Evolutionary conservation across 2,888 invertebrate species (phyloP), one percentile per base, ranked within the genome.

Genomic region (Drosophila affinis): DNA sequence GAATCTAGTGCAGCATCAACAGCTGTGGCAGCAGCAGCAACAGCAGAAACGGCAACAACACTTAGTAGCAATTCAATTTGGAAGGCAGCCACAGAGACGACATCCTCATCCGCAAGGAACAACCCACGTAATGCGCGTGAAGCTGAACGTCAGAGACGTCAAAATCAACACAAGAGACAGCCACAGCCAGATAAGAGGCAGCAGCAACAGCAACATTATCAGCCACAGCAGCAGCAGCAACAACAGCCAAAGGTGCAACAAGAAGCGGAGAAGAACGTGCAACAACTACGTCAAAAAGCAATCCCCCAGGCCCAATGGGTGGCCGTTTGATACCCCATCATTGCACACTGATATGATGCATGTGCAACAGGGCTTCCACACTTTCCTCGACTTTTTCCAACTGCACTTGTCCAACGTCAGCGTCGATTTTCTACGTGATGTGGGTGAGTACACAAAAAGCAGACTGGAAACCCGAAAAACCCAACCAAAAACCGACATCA

Each of bases 341-440:
- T 68, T 91, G 55, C 86, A 89, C 72, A 70, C 62, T 55, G 79
- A 91, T 65, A 87, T 75, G 85, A 87, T 89, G 87, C 88, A 90
- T 65, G 87, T 92, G 84, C 90, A 91, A 83, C 89, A 89, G 76
- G 91, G 91, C 46, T 92, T 92, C 63, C 77, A 87, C 53, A 77
- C 89, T 75, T 92, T 92, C 77, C 78, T 91, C 61, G 90, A 92
- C 51, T 91, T 91, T 76, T 92, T 92, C 76, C 88, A 91, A 81
- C 81, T 91, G 70, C 82, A 89, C 75, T 79, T 91, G 75, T 78
- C 82, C 67, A 90, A 90, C 76, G 87, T 84, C 54, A 89, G 68
- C 71, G 91, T 92, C 70, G 91, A 92, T 75, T 92, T 92, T 70
- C 81, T 92, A 67, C 87, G 75, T 58, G 90, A 91, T 76, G 88